Evolutionary conservation across 2,797 vertebrate species (phyloP).

Genomic region (Takifugu ocellatus): DNA sequence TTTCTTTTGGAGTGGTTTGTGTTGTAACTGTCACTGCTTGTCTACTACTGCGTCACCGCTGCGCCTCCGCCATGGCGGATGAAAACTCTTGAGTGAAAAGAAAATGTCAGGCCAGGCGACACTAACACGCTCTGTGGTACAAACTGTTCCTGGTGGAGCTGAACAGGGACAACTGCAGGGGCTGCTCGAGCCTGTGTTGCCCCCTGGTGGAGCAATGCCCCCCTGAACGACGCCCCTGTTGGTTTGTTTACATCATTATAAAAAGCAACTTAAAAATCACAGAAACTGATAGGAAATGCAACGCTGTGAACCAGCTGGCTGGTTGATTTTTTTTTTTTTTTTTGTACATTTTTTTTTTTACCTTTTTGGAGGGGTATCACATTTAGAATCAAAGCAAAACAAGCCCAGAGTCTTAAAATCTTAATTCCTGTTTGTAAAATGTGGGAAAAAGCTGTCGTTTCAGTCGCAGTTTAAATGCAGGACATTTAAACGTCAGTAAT

Average conservation of each 20-base stretch:
- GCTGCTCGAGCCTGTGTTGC: slow-evolving; percentile 13
- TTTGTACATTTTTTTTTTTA: not conserved
- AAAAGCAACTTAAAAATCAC: slow-evolving; percentile 14
- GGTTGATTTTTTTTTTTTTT: slow-evolving; percentile 30
- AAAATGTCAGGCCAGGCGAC: slow-evolving; percentile 1
- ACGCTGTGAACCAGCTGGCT: slow-evolving; percentile 58
- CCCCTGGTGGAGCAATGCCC: slow-evolving; percentile 49
- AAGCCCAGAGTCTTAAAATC: slow-evolving; percentile 25
- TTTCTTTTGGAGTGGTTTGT: not conserved
- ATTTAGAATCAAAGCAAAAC: slow-evolving; percentile 10
- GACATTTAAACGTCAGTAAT: not conserved
- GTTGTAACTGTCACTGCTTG: slow-evolving; percentile 1
- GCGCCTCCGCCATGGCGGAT: not conserved
- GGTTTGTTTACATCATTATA: slow-evolving; percentile 18
- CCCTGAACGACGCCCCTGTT: not conserved
- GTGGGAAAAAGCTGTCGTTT: not conserved
- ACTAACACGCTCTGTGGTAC: slow-evolving; percentile 14
- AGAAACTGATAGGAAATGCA: not conserved
- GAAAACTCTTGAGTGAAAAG: not conserved
- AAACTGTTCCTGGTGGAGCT: slow-evolving; percentile 5
- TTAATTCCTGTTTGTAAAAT: not conserved
- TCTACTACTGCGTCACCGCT: slow-evolving; percentile 3
- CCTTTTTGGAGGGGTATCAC: no score
- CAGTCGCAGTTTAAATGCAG: not conserved
- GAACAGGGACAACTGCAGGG: not conserved